These are phyloP conservation scores for Rutpela maculata DNA, from an alignment of 2,888 invertebrate species.

Conservation along the genomic window DNA sequence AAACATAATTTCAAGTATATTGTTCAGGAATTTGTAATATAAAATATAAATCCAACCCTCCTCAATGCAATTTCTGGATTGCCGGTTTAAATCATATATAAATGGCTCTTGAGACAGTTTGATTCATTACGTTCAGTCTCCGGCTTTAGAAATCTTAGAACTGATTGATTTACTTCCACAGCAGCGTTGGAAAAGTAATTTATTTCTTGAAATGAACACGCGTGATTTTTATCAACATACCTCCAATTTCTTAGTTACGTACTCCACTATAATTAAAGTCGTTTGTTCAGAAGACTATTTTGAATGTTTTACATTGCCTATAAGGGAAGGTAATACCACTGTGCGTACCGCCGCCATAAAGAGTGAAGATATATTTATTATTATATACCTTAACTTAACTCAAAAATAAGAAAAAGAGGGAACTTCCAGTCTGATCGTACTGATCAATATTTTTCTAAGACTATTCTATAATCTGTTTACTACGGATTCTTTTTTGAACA, in stretches of 20 bases:
- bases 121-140: slow-evolving; percentile 18
- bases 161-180: slow-evolving; percentile 24
- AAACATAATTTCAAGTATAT: neutral
- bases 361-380: too few species aligned
- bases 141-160: slow-evolving; percentile 26
- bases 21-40: neutral
- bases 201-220: neutral
- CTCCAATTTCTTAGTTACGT: neutral
- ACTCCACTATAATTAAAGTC: neutral
- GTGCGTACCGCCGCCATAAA: too few species aligned
- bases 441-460: too few species aligned
- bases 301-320: neutral
- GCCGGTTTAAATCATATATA: slow-evolving; percentile 20
- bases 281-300: neutral
- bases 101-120: slow-evolving; percentile 26
- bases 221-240: slow-evolving; percentile 2
- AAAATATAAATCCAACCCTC: neutral
- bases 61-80: neutral
- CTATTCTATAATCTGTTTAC: too few species aligned
- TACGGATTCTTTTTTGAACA: too few species aligned
- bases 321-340: too few species aligned
- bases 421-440: too few species aligned
- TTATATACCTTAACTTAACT: too few species aligned
- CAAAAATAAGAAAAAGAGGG: too few species aligned
- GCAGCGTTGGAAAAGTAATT: slow-evolving; percentile 21